These are phyloP conservation scores for Spinibarbus caldwelli DNA, from an alignment of 2,797 vertebrate species.

Conservation along the genomic window DNA sequence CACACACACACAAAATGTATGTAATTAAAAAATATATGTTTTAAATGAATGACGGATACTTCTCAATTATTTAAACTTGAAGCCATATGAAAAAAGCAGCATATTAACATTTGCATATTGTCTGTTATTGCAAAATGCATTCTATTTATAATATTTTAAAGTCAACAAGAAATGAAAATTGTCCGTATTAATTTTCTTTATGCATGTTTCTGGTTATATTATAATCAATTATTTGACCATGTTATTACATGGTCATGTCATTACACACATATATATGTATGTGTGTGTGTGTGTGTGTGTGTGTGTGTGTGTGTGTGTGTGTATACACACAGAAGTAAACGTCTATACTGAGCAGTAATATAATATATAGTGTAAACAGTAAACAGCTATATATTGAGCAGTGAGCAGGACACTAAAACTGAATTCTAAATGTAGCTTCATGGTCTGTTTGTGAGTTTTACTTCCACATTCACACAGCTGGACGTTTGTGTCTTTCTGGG, in stretches of 20 bases:
- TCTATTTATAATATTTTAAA: no score
- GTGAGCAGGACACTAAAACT: not conserved
- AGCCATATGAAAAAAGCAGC: not conserved
- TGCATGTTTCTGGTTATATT: not conserved
- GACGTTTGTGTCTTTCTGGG: conserved; percentile 7
- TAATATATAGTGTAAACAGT: not conserved
- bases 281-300: no score
- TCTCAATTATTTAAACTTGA: not conserved
- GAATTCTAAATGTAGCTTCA: not conserved
- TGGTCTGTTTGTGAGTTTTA: not conserved
- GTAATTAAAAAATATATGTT: no score
- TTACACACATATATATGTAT: no score
- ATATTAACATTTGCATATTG: not conserved
- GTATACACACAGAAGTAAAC: not conserved
- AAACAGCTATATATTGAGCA: not conserved
- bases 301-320: no score
- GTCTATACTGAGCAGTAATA: not conserved
- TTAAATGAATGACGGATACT: no score
- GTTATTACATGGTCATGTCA: no score
- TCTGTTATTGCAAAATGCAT: no score
- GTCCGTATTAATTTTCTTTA: not conserved
- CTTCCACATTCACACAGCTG: not conserved
- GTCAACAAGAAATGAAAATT: not conserved
- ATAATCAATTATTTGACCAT: not conserved
- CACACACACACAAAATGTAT: no score